Conservation (phyloP, 2,113 vertebrate genomes). For the Struthidea cinerea region DNA sequence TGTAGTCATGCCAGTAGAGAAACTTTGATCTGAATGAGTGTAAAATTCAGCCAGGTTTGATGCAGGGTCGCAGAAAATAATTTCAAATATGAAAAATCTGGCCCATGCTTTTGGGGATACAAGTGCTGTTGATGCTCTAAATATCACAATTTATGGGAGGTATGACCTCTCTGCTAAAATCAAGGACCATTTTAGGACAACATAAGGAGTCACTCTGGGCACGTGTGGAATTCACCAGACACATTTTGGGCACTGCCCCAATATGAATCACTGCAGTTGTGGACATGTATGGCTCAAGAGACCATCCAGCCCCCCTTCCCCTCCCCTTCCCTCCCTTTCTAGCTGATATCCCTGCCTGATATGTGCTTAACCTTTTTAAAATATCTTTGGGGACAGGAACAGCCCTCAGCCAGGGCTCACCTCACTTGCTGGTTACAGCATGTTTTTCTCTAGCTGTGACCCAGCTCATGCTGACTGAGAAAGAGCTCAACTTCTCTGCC, state of each 20-base stretch:
- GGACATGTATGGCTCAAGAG: not conserved
- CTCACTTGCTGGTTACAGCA: not conserved
- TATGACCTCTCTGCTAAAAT: not conserved
- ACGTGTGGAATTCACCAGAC: slow-evolving; percentile 15
- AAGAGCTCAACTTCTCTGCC: not conserved
- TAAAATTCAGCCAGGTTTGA: not conserved
- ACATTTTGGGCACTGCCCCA: slow-evolving; percentile 39
- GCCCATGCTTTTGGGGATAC: not conserved
- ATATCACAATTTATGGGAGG: not conserved
- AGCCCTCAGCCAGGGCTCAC: not conserved
- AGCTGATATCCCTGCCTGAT: not conserved
- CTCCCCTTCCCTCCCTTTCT: not conserved
- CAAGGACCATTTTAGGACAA: slow-evolving; percentile 38
- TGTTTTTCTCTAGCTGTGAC: not conserved
- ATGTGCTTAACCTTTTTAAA: slow-evolving; percentile 19
- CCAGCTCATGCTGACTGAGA: not conserved
- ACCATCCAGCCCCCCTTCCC: not conserved
- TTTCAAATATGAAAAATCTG: not conserved
- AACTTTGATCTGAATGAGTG: slow-evolving; percentile 5
- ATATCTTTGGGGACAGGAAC: not conserved
- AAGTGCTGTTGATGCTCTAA: not conserved
- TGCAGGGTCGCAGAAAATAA: not conserved
- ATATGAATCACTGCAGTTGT: not conserved
- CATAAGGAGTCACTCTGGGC: not conserved
- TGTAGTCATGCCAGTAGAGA: slow-evolving; percentile 1